These are phyloP conservation scores for Tyria jacobaeae DNA, from an alignment of 2,888 invertebrate species.

Conservation along the genomic window DNA sequence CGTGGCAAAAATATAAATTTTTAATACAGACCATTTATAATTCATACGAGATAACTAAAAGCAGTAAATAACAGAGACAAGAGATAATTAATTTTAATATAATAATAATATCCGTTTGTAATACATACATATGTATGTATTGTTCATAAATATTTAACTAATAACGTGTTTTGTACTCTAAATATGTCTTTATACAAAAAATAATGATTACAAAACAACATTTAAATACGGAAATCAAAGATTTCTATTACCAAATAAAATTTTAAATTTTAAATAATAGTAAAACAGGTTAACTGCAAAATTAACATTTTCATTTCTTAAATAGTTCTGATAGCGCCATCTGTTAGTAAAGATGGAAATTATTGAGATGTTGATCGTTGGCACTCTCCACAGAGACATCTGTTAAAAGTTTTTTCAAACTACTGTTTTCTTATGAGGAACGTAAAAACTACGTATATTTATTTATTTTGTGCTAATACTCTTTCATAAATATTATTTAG, in stretches of 20 bases:
- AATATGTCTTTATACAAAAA: slow-evolving; percentile 1
- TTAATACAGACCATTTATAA: no score
- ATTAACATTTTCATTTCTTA: slow-evolving; percentile 10
- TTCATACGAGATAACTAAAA: background rate
- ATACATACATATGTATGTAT: background rate
- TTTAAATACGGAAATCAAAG: slow-evolving; percentile 7
- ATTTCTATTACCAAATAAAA: slow-evolving; percentile 1
- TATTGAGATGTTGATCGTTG: slow-evolving; percentile 19
- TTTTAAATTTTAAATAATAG: background rate
- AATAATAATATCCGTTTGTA: background rate
- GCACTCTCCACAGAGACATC: slow-evolving; percentile 42
- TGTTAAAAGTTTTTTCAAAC: slow-evolving; percentile 26
- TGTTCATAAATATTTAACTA: background rate
- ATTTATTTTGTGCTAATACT: background rate
- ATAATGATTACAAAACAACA: background rate
- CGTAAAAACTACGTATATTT: background rate
- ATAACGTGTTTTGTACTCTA: slow-evolving; percentile 6
- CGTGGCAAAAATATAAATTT: no score
- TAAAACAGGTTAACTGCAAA: background rate
- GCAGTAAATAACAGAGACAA: background rate
- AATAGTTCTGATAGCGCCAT: slow-evolving; percentile 41
- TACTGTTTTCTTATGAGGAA: background rate
- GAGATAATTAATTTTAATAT: background rate
- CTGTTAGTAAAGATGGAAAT: slow-evolving; percentile 29
- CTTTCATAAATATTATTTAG: background rate